These are phyloP conservation scores for Trissonchulus sp. DNA, from an alignment of 2,888 invertebrate species.

Conservation along the genomic window DNA sequence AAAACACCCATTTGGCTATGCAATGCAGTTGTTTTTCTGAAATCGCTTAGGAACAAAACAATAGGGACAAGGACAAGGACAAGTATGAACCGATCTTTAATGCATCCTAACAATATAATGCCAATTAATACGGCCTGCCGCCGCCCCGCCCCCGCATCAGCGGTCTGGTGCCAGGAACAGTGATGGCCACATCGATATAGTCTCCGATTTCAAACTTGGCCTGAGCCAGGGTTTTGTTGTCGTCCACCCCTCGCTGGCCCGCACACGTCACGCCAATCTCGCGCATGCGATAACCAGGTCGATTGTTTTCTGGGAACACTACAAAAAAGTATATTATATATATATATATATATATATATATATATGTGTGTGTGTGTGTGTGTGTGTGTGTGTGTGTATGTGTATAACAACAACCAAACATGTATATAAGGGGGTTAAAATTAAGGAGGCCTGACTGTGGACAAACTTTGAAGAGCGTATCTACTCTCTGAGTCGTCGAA, in stretches of 20 bases:
- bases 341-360: not conserved
- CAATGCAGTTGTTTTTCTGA: too few relatives aligned
- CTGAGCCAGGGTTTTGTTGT: conserved; percentile 73
- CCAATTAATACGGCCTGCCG: not conserved
- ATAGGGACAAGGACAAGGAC: too few relatives aligned
- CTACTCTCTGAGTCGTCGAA: too few relatives aligned
- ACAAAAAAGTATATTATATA: conserved; percentile 28
- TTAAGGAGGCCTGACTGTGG: too few relatives aligned
- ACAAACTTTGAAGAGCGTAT: too few relatives aligned
- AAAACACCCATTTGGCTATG: too few relatives aligned
- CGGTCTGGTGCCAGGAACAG: conserved; percentile 50
- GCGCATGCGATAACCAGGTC: conserved; percentile 75
- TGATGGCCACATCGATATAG: conserved; percentile 90
- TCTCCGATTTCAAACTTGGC: conserved; percentile 85
- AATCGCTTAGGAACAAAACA: too few relatives aligned
- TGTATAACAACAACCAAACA: too few relatives aligned
- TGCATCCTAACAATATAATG: not conserved
- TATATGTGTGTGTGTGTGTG: too few relatives aligned
- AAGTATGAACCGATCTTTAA: too few relatives aligned
- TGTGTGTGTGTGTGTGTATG: too few relatives aligned
- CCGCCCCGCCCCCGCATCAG: conserved; percentile 31
- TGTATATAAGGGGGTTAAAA: too few relatives aligned
- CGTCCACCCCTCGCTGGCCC: conserved; percentile 85
- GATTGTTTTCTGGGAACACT: conserved; percentile 55
- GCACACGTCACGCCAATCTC: conserved; percentile 91